phyloP scores from a whole-genome alignment of 1,140 invertebrate species.

The Drepana arcuata region DNA sequence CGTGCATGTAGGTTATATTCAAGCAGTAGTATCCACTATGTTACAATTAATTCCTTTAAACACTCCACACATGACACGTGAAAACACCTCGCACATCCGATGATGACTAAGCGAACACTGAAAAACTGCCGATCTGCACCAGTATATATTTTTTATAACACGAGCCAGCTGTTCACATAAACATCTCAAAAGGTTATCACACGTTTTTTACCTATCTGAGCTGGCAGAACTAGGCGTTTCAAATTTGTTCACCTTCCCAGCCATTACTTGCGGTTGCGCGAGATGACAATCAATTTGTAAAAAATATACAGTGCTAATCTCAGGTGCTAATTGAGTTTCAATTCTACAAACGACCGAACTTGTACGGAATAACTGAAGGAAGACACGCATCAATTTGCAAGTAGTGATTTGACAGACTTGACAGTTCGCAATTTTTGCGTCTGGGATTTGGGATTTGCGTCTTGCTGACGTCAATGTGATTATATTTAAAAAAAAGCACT shows the following conservation, averaged over 20 bases:
- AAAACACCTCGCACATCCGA: slow-evolving; percentile 20
- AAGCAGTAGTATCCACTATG: slow-evolving; percentile 15
- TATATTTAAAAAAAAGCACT: too few relatives aligned
- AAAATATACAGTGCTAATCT: too few relatives aligned
- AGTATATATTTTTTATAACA: slow-evolving; percentile 46
- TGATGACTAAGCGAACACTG: slow-evolving; percentile 36
- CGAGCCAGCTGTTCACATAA: slow-evolving; percentile 59
- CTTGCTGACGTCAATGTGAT: too few relatives aligned
- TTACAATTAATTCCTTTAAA: slow-evolving; percentile 8
- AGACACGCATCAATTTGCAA: too few relatives aligned
- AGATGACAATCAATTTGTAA: slow-evolving; percentile 22
- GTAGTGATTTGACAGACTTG: too few relatives aligned
- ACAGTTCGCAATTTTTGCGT: too few relatives aligned
- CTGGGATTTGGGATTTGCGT: too few relatives aligned
- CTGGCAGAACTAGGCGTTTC: slow-evolving; percentile 88
- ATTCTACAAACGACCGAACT: too few relatives aligned
- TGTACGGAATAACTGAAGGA: too few relatives aligned
- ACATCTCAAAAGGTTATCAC: slow-evolving; percentile 49
- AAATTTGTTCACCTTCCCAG: slow-evolving; percentile 78
- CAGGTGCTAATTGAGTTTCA: too few relatives aligned
- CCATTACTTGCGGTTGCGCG: slow-evolving; percentile 67
- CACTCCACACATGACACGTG: slow-evolving; percentile 32
- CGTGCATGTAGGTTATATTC: slow-evolving; percentile 54
- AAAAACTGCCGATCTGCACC: slow-evolving; percentile 27
- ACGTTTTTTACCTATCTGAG: slow-evolving; percentile 81